Base-by-base conservation (phyloP, 1,140 invertebrate genomes). In the Penaeus chinensis region DNA sequence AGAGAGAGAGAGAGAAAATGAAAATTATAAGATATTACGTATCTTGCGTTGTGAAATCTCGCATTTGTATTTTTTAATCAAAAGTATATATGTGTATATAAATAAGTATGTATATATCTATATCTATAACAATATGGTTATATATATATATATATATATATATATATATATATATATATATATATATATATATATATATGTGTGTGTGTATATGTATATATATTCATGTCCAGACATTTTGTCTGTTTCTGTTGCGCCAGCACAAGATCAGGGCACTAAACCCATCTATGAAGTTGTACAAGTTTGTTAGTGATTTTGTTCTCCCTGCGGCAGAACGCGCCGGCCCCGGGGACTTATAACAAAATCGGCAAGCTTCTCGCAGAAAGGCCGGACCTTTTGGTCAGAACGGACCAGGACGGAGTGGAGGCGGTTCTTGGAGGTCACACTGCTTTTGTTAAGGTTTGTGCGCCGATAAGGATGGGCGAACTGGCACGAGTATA, bases 371-470 rank as follows among this genome's bases (percentile, higher is more conserved):
- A 86, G 20, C 76, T 86, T 32, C 77, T 86, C 54, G 32, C 54
- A 22, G 32, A 79, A 13, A 42, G 62, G n/a, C 76, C 54, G 22
- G 74, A 79, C 20, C 54, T 86, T 18, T 20, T 79, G 11, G 84
- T 86, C n/a, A 78, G 54, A 54, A 76, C 71, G 16, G 84, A 86
- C 27, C 47, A 54, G 11, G 71, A 86, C 20, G 84, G 84, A 32
- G 66, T 86, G 24, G n/a, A n/a, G n/a, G 20, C 47, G 0, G 84
- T 86, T 62, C 76, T 86, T 18, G 32, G 22, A 22, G 65, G 37
- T 0, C 20, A 86, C 42, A 86, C 79, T 74, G 84, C 84, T n/a
- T 86, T 86, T 27, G 80, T 86, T 22, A 86, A 86, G 76, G 84
- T 86, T 10, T 22, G 77, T 37, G 0, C 1, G 54, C 16, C 1